Evolutionary conservation across 2,888 invertebrate genomes (phyloP).

Genomic region (Celastrina argiolus): DNA sequence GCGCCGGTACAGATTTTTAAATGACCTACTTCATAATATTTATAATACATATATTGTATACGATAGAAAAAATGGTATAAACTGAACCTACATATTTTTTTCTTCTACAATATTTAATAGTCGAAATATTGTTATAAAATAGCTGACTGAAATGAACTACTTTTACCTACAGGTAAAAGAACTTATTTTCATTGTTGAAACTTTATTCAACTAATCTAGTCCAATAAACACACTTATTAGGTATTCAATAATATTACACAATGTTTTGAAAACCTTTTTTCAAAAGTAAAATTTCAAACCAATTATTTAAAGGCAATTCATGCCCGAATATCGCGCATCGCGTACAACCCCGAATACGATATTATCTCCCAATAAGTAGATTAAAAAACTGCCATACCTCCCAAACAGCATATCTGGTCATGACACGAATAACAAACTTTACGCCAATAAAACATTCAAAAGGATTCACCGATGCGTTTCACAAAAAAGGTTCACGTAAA

Average conservation of each 20-base stretch:
- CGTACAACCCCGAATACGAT: slow-evolving; percentile 6
- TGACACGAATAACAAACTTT: slow-evolving; percentile 48
- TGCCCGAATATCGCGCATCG: background rate
- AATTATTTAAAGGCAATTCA: background rate
- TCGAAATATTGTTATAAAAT: background rate
- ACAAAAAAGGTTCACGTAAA: slow-evolving; percentile 48
- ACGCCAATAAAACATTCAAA: slow-evolving; percentile 53
- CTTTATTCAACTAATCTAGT: no score
- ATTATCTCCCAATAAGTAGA: slow-evolving; percentile 23
- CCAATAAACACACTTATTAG: no score
- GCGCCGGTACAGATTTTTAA: slow-evolving; percentile 11
- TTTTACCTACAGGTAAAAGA: no score
- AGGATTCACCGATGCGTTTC: slow-evolving; percentile 50
- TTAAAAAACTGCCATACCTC: slow-evolving; percentile 29
- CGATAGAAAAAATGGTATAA: background rate
- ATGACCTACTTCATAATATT: slow-evolving; percentile 21
- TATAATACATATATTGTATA: background rate
- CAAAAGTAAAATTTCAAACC: no score
- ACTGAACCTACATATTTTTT: background rate
- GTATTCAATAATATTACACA: no score
- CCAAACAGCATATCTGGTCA: slow-evolving; percentile 44
- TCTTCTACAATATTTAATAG: background rate
- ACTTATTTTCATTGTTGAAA: no score
- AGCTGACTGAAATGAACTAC: no score
- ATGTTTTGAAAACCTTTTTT: no score